Percentiles rank a stretch among this genome's conserved stretches.
Evolutionary conservation across 2,888 invertebrate genomes (phyloP).

Genomic region (Clusia tigrina): DNA sequence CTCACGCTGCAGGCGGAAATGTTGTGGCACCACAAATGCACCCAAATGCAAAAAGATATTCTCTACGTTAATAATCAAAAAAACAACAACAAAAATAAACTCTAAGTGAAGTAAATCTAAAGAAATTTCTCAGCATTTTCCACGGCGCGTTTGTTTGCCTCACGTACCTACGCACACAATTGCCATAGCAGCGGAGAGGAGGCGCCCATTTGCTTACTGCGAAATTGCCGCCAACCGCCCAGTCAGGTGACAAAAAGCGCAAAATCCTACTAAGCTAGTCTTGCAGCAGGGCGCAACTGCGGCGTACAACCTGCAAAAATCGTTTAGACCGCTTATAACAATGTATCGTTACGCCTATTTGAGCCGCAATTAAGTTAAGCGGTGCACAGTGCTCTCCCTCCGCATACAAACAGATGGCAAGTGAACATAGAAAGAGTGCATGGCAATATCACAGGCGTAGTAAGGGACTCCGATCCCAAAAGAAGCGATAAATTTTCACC

Average conservation of each 20-base stretch:
- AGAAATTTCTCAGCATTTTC: not conserved
- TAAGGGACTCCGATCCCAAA: no score
- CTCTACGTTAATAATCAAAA: not conserved
- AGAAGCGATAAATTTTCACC: no score
- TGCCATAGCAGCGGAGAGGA: not conserved
- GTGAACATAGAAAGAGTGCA: not conserved
- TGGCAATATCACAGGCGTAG: no score
- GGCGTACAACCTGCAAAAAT: slow-evolving; percentile 23
- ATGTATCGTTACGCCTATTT: slow-evolving; percentile 53
- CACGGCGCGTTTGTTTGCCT: not conserved
- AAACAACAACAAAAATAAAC: not conserved
- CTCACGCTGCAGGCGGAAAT: not conserved
- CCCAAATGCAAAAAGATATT: not conserved
- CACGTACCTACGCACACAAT: not conserved
- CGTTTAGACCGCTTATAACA: slow-evolving; percentile 35
- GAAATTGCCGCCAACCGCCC: not conserved
- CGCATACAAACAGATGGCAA: not conserved
- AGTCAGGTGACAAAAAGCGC: not conserved
- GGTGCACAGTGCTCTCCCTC: slow-evolving; percentile 43
- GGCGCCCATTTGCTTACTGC: not conserved
- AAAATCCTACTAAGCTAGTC: no score
- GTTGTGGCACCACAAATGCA: not conserved
- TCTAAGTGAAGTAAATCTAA: not conserved
- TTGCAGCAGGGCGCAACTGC: not conserved
- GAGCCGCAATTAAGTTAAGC: slow-evolving; percentile 56